Evolutionary conservation across 2,797 vertebrate genomes (phyloP).

Genomic region (Pipistrellus pipistrellus): DNA sequence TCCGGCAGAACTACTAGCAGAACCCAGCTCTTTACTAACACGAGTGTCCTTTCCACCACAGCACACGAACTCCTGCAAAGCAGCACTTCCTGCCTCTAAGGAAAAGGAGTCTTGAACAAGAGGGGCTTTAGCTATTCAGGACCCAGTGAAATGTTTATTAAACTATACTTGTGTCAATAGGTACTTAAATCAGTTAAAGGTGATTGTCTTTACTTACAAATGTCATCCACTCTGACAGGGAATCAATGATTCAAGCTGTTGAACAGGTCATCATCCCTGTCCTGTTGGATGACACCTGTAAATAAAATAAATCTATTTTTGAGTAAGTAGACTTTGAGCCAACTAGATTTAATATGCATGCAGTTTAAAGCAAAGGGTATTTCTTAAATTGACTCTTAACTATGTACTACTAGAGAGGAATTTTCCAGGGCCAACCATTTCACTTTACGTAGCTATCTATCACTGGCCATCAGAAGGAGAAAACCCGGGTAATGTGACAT

Average conservation of each 20-base stretch:
- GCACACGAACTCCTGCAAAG: neutral
- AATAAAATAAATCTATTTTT: constrained; percentile 85
- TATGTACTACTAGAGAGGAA: constrained; percentile 1
- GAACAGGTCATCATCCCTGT: constrained; percentile 81
- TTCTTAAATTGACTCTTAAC: constrained; percentile 39
- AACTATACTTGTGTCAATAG: constrained; percentile 41
- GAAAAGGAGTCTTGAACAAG: neutral
- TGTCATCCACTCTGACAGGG: constrained; percentile 84
- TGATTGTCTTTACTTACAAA: constrained; percentile 81
- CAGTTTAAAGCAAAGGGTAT: constrained; percentile 70
- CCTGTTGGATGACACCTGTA: constrained; percentile 85
- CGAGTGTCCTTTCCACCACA: neutral
- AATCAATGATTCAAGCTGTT: constrained; percentile 82
- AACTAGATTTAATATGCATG: constrained; percentile 79
- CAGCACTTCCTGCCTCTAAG: constrained; percentile 20
- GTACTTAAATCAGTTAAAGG: constrained; percentile 72
- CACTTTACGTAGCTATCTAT: neutral
- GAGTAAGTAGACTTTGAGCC: constrained; percentile 79
- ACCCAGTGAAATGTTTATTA: constrained; percentile 55
- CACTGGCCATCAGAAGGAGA: constrained; percentile 30
- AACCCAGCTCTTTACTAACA: constrained; percentile 11
- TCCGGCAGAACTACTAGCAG: neutral
- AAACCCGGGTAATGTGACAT: neutral
- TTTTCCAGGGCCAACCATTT: neutral
- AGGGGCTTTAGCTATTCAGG: constrained; percentile 35